These are phyloP conservation scores for Typhlichthys subterraneus DNA, from an alignment of 2,797 vertebrate genomes.

Conservation along the genomic window DNA sequence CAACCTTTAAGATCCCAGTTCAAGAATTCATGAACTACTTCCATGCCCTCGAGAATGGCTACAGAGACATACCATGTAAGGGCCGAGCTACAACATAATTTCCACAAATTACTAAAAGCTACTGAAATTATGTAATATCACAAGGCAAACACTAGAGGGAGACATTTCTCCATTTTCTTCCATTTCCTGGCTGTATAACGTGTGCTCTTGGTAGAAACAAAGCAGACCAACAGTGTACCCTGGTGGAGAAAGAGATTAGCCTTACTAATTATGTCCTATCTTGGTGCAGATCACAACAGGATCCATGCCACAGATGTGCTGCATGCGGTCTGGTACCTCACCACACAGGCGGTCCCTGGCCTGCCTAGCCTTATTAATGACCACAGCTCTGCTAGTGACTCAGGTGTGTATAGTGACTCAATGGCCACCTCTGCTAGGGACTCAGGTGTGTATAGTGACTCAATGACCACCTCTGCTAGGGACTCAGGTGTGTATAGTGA, in stretches of 20 bases:
- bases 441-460: conserved; percentile 59
- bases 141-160: conserved; percentile 46
- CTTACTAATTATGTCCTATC: conserved; percentile 12
- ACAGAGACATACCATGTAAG: conserved; percentile 98
- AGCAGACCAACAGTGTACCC: conserved; percentile 51
- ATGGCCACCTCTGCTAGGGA: no score
- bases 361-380: conserved; percentile 86
- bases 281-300: conserved; percentile 92
- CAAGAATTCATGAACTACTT: conserved; percentile 99
- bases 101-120: neutral
- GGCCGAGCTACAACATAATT: conserved; percentile 38
- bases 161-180: conserved; percentile 6
- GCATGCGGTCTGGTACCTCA: conserved; percentile 98
- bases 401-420: conserved; percentile 75
- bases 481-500: conserved; percentile 84
- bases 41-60: conserved; percentile 95
- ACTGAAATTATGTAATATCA: conserved; percentile 13
- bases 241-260: conserved; percentile 36
- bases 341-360: conserved; percentile 92
- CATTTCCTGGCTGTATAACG: neutral
- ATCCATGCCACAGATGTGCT: conserved; percentile 98
- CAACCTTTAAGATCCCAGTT: conserved; percentile 95
- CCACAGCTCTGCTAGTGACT: conserved; percentile 88
- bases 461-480: conserved; percentile 85
- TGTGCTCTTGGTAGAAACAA: neutral